phyloP scores from a whole-genome alignment of 2,888 invertebrate species.

The Ornithoptera alexandrae region DNA sequence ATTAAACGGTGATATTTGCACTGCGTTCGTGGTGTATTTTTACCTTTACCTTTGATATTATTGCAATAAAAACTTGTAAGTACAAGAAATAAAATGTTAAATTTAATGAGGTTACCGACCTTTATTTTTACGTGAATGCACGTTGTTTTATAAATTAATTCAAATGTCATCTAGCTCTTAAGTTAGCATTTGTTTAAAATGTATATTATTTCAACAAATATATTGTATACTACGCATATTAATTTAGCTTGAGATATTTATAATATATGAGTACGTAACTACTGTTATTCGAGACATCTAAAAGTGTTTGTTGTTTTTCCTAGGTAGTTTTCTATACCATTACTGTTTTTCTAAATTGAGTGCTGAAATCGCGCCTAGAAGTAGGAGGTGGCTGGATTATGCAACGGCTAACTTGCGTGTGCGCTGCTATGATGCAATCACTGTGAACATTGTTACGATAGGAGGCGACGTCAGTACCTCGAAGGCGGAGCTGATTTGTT shows the following conservation, averaged over 20 bases:
- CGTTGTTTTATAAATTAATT: not conserved
- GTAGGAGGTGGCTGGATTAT: conserved; percentile 10
- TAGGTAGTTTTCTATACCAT: not conserved
- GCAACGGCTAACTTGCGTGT: conserved; percentile 34
- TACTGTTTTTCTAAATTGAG: not conserved
- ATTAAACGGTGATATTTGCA: conserved; percentile 30
- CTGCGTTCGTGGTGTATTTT: conserved; percentile 16
- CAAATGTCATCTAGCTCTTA: not conserved
- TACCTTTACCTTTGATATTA: conserved; percentile 25
- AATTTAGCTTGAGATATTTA: too few relatives aligned
- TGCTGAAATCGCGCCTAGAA: conserved; percentile 2
- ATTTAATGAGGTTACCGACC: conserved; percentile 25
- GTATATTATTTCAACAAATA: too few relatives aligned
- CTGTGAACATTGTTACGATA: conserved; percentile 40
- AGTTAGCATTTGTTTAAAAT: not conserved
- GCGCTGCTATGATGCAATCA: conserved; percentile 41
- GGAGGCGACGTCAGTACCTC: conserved; percentile 41
- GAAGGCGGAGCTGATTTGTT: conserved; percentile 35
- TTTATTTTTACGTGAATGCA: conserved; percentile 7
- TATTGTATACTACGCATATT: too few relatives aligned
- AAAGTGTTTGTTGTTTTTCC: too few relatives aligned
- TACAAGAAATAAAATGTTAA: conserved; percentile 23
- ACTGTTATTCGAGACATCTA: too few relatives aligned
- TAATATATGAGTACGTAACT: too few relatives aligned
- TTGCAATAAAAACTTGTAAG: conserved; percentile 13